A percentile compares a stretch with the other conserved stretches of the same genome.
These are phyloP conservation scores for Macrotrachela quadricornifera DNA, from an alignment of 1,140 invertebrate genomes.

Conservation along the genomic window DNA sequence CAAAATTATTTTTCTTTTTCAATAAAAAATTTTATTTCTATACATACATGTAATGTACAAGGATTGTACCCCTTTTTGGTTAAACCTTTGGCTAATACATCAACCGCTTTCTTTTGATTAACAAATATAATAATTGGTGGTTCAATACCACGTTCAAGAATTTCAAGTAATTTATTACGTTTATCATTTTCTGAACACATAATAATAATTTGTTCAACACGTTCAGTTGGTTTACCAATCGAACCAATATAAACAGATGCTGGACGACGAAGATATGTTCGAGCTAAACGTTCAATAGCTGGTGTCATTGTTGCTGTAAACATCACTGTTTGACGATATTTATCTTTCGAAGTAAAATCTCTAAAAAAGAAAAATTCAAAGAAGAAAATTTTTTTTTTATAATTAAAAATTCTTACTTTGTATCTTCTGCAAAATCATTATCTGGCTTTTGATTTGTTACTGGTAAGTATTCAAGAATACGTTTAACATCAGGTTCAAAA, in stretches of 20 bases:
- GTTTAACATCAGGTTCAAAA: conserved; percentile 91
- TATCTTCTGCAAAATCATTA: conserved; percentile 85
- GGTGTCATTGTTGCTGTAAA: conserved; percentile 99
- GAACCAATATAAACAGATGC: conserved; percentile 95
- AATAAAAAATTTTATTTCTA: conserved; percentile 1
- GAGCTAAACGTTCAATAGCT: conserved; percentile 78
- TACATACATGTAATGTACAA: conserved; percentile 1
- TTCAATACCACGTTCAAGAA: conserved; percentile 50
- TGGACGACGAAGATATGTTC: conserved; percentile 76
- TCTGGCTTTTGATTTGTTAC: conserved; percentile 96
- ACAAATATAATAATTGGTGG: conserved; percentile 98
- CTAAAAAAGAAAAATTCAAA: conserved; percentile 56
- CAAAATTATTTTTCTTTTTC: conserved; percentile 56
- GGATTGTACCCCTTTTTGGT: conserved; percentile 67
- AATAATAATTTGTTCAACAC: conserved; percentile 89
- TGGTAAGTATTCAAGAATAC: conserved; percentile 93
- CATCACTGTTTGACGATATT: conserved; percentile 95
- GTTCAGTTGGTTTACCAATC: conserved; percentile 88
- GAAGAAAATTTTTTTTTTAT: too few relatives aligned
- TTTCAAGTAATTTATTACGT: conserved; percentile 38
- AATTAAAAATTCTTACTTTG: neutral
- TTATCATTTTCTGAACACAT: conserved; percentile 74
- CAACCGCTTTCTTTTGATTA: conserved; percentile 98
- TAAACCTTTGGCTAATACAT: conserved; percentile 81
- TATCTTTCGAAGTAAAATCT: conserved; percentile 76